These are phyloP conservation scores for Ischnus inquisitorius DNA, from an alignment of 2,888 invertebrate species.

Conservation along the genomic window DNA sequence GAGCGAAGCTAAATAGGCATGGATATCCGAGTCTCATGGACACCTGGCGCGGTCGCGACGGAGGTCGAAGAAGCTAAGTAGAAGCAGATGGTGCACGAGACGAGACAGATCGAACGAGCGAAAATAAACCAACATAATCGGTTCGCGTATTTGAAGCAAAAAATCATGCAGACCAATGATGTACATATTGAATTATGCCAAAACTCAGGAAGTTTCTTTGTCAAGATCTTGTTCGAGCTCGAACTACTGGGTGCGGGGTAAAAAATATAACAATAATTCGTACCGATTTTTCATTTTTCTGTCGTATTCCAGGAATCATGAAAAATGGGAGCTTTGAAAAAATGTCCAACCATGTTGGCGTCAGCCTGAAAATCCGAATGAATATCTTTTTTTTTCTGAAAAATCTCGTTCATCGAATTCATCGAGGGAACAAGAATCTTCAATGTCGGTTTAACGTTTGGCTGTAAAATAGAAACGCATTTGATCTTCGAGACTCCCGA, in stretches of 20 bases:
- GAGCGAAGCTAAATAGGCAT: constrained; percentile 46
- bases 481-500: constrained; percentile 8
- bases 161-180: not conserved
- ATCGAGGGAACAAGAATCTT: too few relatives aligned
- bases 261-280: too few relatives aligned
- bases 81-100: not conserved
- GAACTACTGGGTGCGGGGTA: too few relatives aligned
- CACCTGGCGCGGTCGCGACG: not conserved
- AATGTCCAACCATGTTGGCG: too few relatives aligned
- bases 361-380: constrained; percentile 1
- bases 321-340: too few relatives aligned
- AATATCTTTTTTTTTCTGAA: not conserved
- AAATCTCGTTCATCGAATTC: too few relatives aligned
- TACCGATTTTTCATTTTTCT: too few relatives aligned
- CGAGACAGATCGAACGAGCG: not conserved
- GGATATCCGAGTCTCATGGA: constrained; percentile 35
- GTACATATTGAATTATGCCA: too few relatives aligned
- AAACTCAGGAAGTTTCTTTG: too few relatives aligned
- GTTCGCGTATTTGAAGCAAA: not conserved
- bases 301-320: too few relatives aligned
- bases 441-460: too few relatives aligned
- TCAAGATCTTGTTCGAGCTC: too few relatives aligned
- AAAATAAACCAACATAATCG: not conserved
- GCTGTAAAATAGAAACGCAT: not conserved
- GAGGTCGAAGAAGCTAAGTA: not conserved